A percentile compares a stretch with the other conserved stretches of the same genome.
Evolutionary conservation across 35 echinoderm and acorn worm genomes (phyloP).

Genomic region (Lytechinus pictus): DNA sequence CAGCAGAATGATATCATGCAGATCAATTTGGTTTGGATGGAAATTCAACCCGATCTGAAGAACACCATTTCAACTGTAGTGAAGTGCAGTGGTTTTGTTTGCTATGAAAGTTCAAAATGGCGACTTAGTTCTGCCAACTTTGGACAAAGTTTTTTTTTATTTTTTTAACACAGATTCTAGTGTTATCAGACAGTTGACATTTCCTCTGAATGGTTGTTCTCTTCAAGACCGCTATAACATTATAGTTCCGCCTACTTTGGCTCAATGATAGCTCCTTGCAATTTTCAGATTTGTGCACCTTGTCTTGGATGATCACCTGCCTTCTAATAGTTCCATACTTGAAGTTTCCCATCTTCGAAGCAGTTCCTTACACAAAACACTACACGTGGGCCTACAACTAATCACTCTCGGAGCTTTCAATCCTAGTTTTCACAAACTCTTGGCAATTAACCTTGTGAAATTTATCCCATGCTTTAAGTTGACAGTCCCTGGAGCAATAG

Average conservation of each 20-base stretch:
- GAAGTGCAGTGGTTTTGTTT: too few relatives aligned
- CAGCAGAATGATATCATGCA: too few relatives aligned
- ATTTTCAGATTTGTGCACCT: background rate
- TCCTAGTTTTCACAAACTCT: background rate
- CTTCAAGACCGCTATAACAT: background rate
- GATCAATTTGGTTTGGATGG: too few relatives aligned
- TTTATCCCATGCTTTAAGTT: constrained; percentile 76
- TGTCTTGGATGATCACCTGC: background rate
- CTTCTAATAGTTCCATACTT: background rate
- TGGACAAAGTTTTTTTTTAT: background rate
- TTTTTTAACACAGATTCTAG: background rate
- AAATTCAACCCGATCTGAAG: too few relatives aligned
- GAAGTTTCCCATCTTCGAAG: background rate
- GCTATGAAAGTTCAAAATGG: too few relatives aligned
- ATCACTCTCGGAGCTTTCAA: background rate
- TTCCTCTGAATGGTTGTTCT: background rate
- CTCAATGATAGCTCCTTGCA: background rate
- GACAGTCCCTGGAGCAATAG: constrained; percentile 82
- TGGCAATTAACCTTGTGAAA: constrained; percentile 69
- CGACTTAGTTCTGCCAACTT: background rate
- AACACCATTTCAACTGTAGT: too few relatives aligned
- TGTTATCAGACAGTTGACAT: background rate
- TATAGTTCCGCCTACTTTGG: background rate
- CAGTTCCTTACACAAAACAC: background rate
- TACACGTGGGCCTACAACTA: background rate